Evolutionary conservation across 2,797 vertebrate species (phyloP), one percentile per base, ranked within the genome.

Genomic region (Malacoraja senta): DNA sequence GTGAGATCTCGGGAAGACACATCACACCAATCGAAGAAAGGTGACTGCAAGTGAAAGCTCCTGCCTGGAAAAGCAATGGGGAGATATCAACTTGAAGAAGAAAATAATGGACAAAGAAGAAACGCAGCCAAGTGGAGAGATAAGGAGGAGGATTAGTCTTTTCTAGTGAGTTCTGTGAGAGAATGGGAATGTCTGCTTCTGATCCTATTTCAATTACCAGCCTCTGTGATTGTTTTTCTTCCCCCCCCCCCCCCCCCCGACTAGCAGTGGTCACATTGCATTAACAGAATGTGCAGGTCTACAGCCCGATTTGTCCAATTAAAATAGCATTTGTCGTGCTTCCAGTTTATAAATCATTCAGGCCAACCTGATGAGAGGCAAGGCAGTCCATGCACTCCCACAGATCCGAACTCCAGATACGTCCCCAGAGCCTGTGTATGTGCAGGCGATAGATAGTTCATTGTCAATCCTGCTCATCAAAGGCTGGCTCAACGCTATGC

Each of bases 281-380:
- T 94, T 94, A 95, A 95, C 95, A 95, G 94, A 95, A 95, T 94
- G 95, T 95, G 95, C 95, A 95, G 95, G 95, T 96, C 95, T 94
- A 94, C 93, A 94, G 95, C 95, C 95, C 94, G 95, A 96, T 95
- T 95, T 95, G 95, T 95, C 95, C 95, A 94, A 95, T 96, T 95
- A 95, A 95, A 96, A 95, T 94, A 96, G 95, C 95, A 95, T 96
- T 96, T 94, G 95, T 97, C 97, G 96, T 96, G 94, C 95, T 96
- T 95, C 96, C 96, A 96, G 95, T 93, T 96, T 96, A 96, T 97
- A 97, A 97, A 97, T 97, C 96, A 96, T 96, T 95, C 95, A 94
- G 79, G 94, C 94, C 96, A 96, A 96, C 96, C 95, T 96, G 95
- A 95, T 96, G 95, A 97, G 97, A 97, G 96, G 96, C 96, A 95